Conservation (phyloP, 2,113 vertebrate species). For the Tyrannus savana region DNA sequence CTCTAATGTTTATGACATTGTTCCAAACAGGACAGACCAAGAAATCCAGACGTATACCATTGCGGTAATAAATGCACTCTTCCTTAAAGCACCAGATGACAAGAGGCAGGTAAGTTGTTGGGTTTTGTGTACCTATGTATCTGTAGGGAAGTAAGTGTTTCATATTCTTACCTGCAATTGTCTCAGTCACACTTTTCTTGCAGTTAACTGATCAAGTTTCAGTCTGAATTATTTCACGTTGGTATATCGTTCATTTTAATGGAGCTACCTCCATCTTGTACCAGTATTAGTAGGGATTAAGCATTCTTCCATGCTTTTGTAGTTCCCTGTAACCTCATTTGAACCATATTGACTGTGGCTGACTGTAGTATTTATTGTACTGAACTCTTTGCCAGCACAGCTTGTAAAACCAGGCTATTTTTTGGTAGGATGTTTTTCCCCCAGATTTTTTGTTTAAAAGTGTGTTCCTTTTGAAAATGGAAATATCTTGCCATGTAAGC, state of each 20-base stretch:
- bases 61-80: slow-evolving; percentile 96
- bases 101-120: slow-evolving; percentile 88
- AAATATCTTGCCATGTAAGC: background rate
- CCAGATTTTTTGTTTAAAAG: background rate
- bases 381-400: background rate
- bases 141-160: background rate
- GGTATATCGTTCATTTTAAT: background rate
- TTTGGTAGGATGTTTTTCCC: background rate
- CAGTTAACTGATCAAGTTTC: too few species aligned
- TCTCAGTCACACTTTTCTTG: background rate
- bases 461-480: background rate
- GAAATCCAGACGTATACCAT: slow-evolving; percentile 98
- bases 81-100: slow-evolving; percentile 96
- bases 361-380: slow-evolving; percentile 34
- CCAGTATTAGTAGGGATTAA: background rate
- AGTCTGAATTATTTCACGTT: background rate
- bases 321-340: slow-evolving; percentile 7
- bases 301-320: background rate
- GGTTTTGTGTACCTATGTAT: background rate
- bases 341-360: slow-evolving; percentile 46
- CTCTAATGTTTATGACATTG: background rate
- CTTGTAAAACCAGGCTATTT: slow-evolving; percentile 15
- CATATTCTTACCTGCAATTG: background rate
- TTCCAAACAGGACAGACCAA: slow-evolving; percentile 87
- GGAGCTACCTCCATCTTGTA: background rate